Percentiles rank a stretch among this genome's conserved stretches.
phyloP scores from a whole-genome alignment of 2,113 vertebrate genomes.

The Datnioides undecimradiatus region DNA sequence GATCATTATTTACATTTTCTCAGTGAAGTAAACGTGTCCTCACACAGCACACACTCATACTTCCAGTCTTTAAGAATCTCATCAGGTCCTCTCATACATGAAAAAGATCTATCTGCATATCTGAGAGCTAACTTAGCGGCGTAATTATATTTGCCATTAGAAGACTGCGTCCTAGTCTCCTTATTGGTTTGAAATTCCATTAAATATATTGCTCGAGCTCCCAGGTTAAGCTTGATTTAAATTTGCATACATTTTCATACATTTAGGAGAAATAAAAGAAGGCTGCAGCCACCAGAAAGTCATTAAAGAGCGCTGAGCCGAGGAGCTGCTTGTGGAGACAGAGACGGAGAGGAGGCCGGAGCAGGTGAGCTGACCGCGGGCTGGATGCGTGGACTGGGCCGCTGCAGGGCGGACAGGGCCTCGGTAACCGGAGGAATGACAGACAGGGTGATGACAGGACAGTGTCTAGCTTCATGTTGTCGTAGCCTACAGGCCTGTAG shows the following conservation, averaged over 20 bases:
- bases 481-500: background rate
- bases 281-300: conserved; percentile 94
- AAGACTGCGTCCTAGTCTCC: conserved; percentile 85
- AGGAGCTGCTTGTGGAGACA: conserved; percentile 86
- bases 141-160: conserved; percentile 94
- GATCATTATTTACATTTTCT: background rate
- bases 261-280: conserved; percentile 99
- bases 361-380: conserved; percentile 89
- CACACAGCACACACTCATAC: conserved; percentile 25
- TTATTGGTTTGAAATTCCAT: conserved; percentile 99
- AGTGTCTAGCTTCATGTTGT: background rate
- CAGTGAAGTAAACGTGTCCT: conserved; percentile 10
- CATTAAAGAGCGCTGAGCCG: conserved; percentile 93
- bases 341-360: conserved; percentile 78
- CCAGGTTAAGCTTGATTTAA: conserved; percentile 99
- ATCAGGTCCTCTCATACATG: conserved; percentile 74
- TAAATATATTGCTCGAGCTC: conserved; percentile 96
- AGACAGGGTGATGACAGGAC: conserved; percentile 18
- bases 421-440: conserved; percentile 47
- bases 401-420: conserved; percentile 58
- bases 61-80: conserved; percentile 69
- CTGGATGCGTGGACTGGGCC: conserved; percentile 59
- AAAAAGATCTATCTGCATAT: conserved; percentile 84
- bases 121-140: conserved; percentile 86
- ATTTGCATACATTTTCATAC: conserved; percentile 99